These are phyloP conservation scores for western clawed frog (Xenopus tropicalis) DNA, from an alignment of 2,113 vertebrate species.

Conservation along the genomic window UCB_Xtro_10.0 CM004450.2:43504501-43505000, in stretches of 20 bases:
- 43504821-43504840: background rate
- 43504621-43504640: no score
- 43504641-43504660: no score
- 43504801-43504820: background rate
- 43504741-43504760: constrained; percentile 3
- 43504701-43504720: background rate
- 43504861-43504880: constrained; percentile 10
- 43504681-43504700: background rate
- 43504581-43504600: no score
- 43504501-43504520: no score
- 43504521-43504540: no score
- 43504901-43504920: constrained; percentile 19
- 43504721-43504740: constrained; percentile 17
- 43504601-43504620: no score
- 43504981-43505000: no score
- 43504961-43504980: no score
- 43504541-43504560: no score
- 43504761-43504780: background rate
- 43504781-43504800: constrained; percentile 17
- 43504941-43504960: constrained; percentile 2
- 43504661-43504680: background rate
- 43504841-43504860: background rate
- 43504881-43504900: background rate
- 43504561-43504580: no score
- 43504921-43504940: constrained; percentile 26